A percentile compares a stretch with the other conserved stretches of the same genome.
Conservation (phyloP, 2,888 invertebrate species). For the Drosophila monieri region DNA sequence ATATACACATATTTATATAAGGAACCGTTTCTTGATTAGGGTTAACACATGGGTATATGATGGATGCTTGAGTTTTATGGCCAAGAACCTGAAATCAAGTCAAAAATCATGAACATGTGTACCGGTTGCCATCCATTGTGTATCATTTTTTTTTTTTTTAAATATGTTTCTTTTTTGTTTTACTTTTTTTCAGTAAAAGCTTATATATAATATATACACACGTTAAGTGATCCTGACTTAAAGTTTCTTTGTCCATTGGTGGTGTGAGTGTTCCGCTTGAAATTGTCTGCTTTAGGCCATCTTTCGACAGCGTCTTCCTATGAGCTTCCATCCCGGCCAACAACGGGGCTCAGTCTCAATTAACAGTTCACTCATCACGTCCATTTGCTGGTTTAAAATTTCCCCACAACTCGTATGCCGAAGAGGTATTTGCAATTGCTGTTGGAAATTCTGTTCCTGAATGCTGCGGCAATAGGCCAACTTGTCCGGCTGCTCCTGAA, state of each 20-base stretch:
- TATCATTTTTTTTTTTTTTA: background rate
- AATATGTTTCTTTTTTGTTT: background rate
- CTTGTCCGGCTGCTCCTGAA: conserved; percentile 44
- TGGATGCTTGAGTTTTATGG: conserved; percentile 51
- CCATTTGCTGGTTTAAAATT: conserved; percentile 41
- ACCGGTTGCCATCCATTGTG: conserved; percentile 20
- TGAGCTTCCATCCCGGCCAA: conserved; percentile 48
- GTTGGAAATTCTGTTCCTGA: conserved; percentile 26
- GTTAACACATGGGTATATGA: conserved; percentile 35
- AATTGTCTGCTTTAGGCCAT: conserved; percentile 11
- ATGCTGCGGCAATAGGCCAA: conserved; percentile 57
- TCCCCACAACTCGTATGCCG: conserved; percentile 29
- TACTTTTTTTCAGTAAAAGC: background rate
- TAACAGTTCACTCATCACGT: conserved; percentile 52
- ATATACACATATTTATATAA: conserved; percentile 5
- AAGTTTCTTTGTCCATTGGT: background rate
- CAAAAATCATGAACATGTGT: conserved; percentile 21
- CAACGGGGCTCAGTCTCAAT: conserved; percentile 51
- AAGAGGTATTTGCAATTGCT: conserved; percentile 5
- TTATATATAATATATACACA: background rate
- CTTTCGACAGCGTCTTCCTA: conserved; percentile 56
- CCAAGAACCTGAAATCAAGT: conserved; percentile 14
- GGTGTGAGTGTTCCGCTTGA: background rate
- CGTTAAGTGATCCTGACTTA: background rate
- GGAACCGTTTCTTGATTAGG: conserved; percentile 42